A percentile compares a stretch with the other conserved stretches of the same genome.
phyloP scores from a whole-genome alignment of 2,113 vertebrate species.

The Rhinolophus sinicus region DNA sequence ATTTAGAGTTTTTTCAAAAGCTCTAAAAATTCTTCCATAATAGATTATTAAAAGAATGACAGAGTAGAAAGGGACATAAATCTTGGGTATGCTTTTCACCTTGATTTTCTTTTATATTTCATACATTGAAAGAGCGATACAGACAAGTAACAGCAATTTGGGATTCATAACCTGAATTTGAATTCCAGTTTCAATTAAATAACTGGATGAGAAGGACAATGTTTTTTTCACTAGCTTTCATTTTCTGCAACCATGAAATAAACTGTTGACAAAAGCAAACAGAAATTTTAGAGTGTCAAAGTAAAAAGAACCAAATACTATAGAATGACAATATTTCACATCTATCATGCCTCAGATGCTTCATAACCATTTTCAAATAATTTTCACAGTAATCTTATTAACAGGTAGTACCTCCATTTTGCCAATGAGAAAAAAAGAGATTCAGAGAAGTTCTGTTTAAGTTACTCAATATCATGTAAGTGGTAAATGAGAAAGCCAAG shows the following conservation, averaged over 20 bases:
- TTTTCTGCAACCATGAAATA: constrained; percentile 31
- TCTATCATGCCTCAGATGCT: background rate
- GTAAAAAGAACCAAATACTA: background rate
- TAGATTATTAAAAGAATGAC: constrained; percentile 47
- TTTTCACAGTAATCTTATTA: background rate
- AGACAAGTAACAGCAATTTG: constrained; percentile 14
- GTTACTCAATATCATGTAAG: background rate
- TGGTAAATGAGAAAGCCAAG: background rate
- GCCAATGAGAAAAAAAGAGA: background rate
- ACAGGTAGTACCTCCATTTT: background rate
- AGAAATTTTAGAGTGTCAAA: background rate
- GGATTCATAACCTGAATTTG: background rate
- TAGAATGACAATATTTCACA: background rate
- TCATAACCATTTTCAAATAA: constrained; percentile 8
- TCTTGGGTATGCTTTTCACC: background rate
- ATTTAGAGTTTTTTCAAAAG: constrained; percentile 51
- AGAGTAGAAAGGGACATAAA: background rate
- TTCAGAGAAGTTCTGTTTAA: background rate
- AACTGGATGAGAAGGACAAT: background rate
- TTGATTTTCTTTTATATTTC: constrained; percentile 35
- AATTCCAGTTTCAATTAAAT: constrained; percentile 47
- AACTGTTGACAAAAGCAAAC: background rate
- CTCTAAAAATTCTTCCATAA: constrained; percentile 32
- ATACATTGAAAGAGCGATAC: background rate
- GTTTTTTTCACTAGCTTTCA: background rate